Evolutionary conservation across 1,140 invertebrate genomes (phyloP).

Genomic region (Bursaphelenchus mucronatus): DNA sequence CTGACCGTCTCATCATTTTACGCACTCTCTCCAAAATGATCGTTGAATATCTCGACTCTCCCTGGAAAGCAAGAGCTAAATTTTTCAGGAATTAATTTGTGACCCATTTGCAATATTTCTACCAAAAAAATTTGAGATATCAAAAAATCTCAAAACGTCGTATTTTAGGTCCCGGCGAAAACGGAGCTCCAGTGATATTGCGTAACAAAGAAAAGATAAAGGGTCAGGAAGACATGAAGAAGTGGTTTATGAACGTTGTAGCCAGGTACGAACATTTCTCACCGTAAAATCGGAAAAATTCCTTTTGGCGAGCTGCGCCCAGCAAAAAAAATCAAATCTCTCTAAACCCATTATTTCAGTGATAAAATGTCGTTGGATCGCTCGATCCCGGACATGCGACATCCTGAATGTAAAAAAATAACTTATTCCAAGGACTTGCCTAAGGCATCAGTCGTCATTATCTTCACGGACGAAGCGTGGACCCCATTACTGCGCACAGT

Average conservation of each 20-base stretch:
- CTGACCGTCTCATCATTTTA: too few relatives aligned
- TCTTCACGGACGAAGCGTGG: constrained; percentile 84
- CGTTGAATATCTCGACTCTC: background rate
- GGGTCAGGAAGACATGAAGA: constrained; percentile 44
- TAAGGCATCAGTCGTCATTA: constrained; percentile 71
- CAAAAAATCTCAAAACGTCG: background rate
- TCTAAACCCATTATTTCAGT: constrained; percentile 17
- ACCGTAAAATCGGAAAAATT: constrained; percentile 13
- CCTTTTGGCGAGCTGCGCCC: background rate
- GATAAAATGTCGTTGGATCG: constrained; percentile 47
- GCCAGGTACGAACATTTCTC: constrained; percentile 29
- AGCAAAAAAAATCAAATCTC: background rate
- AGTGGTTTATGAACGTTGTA: constrained; percentile 50
- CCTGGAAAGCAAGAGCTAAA: background rate
- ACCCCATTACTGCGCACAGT: constrained; percentile 77
- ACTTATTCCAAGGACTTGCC: constrained; percentile 34
- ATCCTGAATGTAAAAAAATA: constrained; percentile 34
- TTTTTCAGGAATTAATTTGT: background rate
- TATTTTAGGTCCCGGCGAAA: constrained; percentile 36
- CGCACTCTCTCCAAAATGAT: too few relatives aligned
- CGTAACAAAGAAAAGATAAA: constrained; percentile 26
- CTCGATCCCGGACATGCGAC: constrained; percentile 29
- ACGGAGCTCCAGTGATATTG: constrained; percentile 37
- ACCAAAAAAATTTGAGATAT: background rate
- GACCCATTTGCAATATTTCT: constrained; percentile 1